These are phyloP conservation scores for Daktulosphaira vitifoliae DNA, from an alignment of 1,140 invertebrate genomes.

Conservation along the genomic window DNA sequence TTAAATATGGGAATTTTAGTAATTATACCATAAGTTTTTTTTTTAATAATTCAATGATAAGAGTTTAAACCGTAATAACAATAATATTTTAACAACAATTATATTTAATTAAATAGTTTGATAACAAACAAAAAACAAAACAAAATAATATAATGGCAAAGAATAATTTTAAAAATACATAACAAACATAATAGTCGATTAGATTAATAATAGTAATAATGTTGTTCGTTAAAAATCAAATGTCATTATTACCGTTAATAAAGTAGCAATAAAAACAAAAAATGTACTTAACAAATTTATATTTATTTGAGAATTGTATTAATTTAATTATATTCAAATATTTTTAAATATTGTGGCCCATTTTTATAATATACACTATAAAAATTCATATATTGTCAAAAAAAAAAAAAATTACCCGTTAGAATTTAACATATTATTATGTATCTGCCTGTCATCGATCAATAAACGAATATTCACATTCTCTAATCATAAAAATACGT, in stretches of 20 bases:
- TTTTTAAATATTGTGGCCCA: conserved; percentile 19
- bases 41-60: conserved; percentile 32
- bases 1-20: too few species aligned
- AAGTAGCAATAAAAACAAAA: too few species aligned
- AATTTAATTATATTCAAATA: neutral
- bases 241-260: too few species aligned
- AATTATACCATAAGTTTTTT: too few species aligned
- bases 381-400: too few species aligned
- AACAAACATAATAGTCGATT: conserved; percentile 16
- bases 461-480: conserved; percentile 3
- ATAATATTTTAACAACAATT: conserved; percentile 30
- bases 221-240: conserved; percentile 17
- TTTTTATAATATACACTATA: neutral
- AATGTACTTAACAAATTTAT: too few species aligned
- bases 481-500: neutral
- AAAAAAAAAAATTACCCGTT: neutral
- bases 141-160: conserved; percentile 25
- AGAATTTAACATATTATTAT: too few species aligned
- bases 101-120: conserved; percentile 31
- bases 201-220: conserved; percentile 8
- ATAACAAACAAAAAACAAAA: conserved; percentile 27
- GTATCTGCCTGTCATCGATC: neutral
- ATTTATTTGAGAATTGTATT: too few species aligned
- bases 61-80: conserved; percentile 22
- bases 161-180: conserved; percentile 30